Conservation (phyloP, 2,113 vertebrate species). For the Bubo blakistoni region DNA sequence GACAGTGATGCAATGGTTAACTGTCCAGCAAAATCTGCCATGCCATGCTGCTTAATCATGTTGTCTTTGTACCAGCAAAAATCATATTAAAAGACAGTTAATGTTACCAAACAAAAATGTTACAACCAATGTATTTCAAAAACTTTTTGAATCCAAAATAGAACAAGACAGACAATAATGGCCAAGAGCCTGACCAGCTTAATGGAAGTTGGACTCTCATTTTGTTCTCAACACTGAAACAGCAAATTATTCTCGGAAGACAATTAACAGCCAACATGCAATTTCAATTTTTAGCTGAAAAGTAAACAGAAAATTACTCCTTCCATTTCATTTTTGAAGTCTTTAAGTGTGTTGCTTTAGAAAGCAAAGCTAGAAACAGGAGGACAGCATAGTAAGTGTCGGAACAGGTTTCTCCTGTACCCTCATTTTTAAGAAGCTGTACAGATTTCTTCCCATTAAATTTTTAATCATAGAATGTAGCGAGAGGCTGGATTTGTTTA, state of each 20-base stretch:
- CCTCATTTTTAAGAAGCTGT: not conserved
- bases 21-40: not conserved
- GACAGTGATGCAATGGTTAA: not conserved
- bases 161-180: constrained; percentile 36
- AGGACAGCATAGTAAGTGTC: not conserved
- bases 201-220: not conserved
- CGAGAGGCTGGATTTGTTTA: not conserved
- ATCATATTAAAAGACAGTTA: not conserved
- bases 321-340: not conserved
- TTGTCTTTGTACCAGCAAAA: not conserved
- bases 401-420: not conserved
- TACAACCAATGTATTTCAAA: not conserved
- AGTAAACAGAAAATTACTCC: constrained; percentile 12
- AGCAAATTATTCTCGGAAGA: not conserved
- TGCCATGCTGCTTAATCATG: not conserved
- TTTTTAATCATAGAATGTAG: not conserved
- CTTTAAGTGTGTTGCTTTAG: not conserved
- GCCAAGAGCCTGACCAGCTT: constrained; percentile 35
- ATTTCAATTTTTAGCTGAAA: not conserved
- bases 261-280: not conserved
- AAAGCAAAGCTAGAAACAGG: not conserved
- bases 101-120: not conserved
- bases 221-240: not conserved
- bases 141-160: constrained; percentile 3
- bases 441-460: not conserved